Evolutionary conservation across 2,797 vertebrate genomes (phyloP), one percentile per base, ranked within the genome.

Genomic region (Phoxinus dragarum): DNA sequence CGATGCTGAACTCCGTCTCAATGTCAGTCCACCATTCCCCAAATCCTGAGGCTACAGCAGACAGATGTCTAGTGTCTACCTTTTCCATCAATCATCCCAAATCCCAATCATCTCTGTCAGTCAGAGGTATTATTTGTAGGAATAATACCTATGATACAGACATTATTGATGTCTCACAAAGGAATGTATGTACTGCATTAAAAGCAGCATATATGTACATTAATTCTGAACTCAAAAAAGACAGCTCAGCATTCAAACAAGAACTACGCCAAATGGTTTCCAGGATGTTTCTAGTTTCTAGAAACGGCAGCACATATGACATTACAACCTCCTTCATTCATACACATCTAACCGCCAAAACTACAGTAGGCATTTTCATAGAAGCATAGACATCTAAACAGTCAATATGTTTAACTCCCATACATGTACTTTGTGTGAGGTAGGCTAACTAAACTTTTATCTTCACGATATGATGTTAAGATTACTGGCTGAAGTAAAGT

Each of bases 281-380:
- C 49, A 40, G 36, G 14, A 81, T 31, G 14, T n/a, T 38, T 10
- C 12, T 31, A 38, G 79, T 69, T 69, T 81, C 23, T n/a, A 81
- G 64, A 54, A 69, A 69, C 4, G 0, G 2, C 21, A 31, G 64
- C 47, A 69, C 19, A 16, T 47, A 23, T 40, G 47, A 27, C 34
- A 81, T 81, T 68, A 80, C 78, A 79, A 80, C n/a, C 44, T 68
- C 21, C 12, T 9, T 21, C 34, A 69, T 81, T 38, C 12, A 52
- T 27, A 52, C 44, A 27, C 66, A 81, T 38, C 31, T 38, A n/a
- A 40, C 21, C 1, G 42, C 42, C 42, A 67, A 67, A 49, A 67
- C 19, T 27, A 66, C 42, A 67, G 42, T 49, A 42, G 40, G 21
- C n/a, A 66, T 44, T 67, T 54, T 23, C 19, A 38, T 19, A 17